A percentile compares a stretch with the other conserved stretches of the same genome.
These are phyloP conservation scores for Physeter macrocephalus DNA, from an alignment of 2,113 vertebrate genomes.

Conservation along the genomic window DNA sequence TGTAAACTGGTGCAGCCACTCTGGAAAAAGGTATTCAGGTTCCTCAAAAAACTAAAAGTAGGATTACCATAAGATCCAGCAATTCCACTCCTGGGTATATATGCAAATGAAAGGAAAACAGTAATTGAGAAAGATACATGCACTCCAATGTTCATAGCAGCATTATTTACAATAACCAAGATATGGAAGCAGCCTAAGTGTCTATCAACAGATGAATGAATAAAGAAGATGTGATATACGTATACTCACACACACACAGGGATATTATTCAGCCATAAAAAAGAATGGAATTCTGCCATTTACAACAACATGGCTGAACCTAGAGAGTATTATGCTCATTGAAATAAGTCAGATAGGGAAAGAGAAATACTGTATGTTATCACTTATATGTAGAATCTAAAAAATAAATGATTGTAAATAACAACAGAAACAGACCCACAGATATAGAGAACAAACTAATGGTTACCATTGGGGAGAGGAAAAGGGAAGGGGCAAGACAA, in stretches of 20 bases:
- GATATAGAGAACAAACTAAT: too few species aligned
- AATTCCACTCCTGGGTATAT: background rate
- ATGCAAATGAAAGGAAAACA: background rate
- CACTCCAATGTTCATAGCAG: background rate
- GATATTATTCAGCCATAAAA: background rate
- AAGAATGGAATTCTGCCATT: background rate
- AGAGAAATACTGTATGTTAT: background rate
- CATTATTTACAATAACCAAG: background rate
- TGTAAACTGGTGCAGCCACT: background rate
- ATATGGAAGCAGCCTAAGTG: background rate
- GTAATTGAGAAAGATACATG: background rate
- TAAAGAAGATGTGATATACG: background rate
- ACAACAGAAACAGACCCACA: background rate
- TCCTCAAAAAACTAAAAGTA: background rate
- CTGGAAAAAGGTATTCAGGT: background rate
- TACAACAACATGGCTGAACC: background rate
- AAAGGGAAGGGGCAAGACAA: background rate
- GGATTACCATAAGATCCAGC: too few species aligned
- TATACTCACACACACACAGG: too few species aligned
- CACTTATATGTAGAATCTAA: background rate
- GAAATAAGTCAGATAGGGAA: background rate
- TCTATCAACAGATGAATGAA: background rate
- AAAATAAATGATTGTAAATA: background rate
- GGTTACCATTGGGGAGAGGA: background rate
- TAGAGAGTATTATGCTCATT: background rate